Evolutionary conservation across 2,888 invertebrate genomes (phyloP).

Genomic region (Trissolcus japonicus): DNA sequence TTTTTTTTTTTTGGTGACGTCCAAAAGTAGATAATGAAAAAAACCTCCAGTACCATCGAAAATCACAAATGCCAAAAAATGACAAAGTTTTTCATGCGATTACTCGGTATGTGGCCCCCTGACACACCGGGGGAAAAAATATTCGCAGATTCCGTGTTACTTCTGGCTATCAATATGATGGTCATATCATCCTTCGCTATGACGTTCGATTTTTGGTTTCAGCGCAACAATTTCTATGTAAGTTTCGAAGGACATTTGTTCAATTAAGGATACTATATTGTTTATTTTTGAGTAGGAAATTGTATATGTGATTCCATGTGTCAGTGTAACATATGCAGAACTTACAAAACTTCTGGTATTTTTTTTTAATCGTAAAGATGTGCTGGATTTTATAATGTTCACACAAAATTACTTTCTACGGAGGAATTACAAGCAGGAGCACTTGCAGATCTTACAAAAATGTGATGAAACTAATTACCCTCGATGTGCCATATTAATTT

Average conservation of each 20-base stretch:
- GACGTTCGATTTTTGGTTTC: constrained; percentile 58
- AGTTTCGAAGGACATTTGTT: constrained; percentile 11
- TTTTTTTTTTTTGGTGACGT: too few relatives aligned
- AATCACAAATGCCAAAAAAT: constrained; percentile 57
- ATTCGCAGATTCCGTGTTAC: constrained; percentile 55
- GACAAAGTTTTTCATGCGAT: constrained; percentile 60
- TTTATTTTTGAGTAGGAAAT: constrained; percentile 39
- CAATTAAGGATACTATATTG: too few relatives aligned
- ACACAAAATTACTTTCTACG: constrained; percentile 60
- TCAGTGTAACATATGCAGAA: constrained; percentile 53
- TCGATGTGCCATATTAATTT: constrained; percentile 32
- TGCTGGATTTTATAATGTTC: constrained; percentile 59
- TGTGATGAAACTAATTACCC: constrained; percentile 54
- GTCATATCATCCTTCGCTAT: constrained; percentile 50
- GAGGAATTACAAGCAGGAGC: constrained; percentile 43
- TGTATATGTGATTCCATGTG: constrained; percentile 54
- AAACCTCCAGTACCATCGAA: constrained; percentile 2
- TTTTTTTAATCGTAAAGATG: constrained; percentile 50
- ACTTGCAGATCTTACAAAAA: constrained; percentile 53
- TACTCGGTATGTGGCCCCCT: constrained; percentile 62
- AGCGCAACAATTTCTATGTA: constrained; percentile 58
- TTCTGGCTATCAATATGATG: constrained; percentile 53
- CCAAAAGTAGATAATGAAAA: too few relatives aligned
- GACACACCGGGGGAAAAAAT: constrained; percentile 53
- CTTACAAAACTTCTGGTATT: constrained; percentile 57